phyloP scores from a whole-genome alignment of 92 coral and sea anemone species.

The Virgularia gustaviana region DNA sequence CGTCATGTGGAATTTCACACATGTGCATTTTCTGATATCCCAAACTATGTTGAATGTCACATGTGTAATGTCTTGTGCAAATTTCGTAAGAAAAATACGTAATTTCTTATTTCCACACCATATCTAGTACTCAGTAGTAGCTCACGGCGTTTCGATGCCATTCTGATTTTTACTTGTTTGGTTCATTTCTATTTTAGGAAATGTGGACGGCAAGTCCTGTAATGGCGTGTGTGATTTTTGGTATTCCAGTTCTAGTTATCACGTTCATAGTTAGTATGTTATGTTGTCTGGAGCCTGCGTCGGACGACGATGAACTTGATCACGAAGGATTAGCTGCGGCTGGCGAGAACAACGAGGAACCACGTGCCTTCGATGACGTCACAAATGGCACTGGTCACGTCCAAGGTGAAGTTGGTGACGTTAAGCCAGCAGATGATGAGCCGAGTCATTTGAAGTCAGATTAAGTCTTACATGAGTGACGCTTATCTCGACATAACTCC shows the following conservation, averaged over 20 bases:
- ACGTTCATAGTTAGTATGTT: conserved; percentile 68
- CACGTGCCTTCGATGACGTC: conserved; percentile 23
- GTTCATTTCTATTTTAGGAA: no score
- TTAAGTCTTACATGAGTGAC: background rate
- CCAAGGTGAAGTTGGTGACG: conserved; percentile 21
- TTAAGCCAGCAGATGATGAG: background rate
- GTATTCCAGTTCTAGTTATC: conserved; percentile 74
- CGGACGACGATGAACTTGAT: conserved; percentile 59
- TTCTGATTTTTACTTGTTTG: no score
- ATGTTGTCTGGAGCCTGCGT: conserved; percentile 76
- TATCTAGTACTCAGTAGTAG: no score
- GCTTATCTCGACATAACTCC: background rate
- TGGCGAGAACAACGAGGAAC: conserved; percentile 55
- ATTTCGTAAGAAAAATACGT: no score
- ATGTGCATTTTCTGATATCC: no score
- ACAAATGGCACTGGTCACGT: conserved; percentile 20
- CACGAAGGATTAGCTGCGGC: conserved; percentile 21
- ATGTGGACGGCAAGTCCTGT: conserved; percentile 90
- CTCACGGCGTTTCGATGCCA: no score
- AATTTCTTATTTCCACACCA: no score
- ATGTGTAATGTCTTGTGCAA: no score
- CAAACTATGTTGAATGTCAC: no score
- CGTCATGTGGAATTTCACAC: no score
- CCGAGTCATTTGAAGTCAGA: conserved; percentile 7
- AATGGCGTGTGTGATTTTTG: conserved; percentile 75